phyloP scores from a whole-genome alignment of 2,113 vertebrate species.

The Takifugu bimaculatus region DNA sequence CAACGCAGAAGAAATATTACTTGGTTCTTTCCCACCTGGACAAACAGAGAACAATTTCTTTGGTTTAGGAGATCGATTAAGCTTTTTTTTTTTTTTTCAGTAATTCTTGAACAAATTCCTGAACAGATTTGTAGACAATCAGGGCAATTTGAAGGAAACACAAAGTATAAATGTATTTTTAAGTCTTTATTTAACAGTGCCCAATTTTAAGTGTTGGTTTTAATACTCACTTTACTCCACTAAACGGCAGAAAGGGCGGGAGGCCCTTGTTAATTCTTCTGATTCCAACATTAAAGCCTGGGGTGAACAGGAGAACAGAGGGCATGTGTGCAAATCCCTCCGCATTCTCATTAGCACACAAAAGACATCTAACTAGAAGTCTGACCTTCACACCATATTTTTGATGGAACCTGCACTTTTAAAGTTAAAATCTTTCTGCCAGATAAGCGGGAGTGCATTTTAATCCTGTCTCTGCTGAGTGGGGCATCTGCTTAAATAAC shows the following conservation, averaged over 20 bases:
- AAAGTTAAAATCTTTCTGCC: slow-evolving; percentile 71
- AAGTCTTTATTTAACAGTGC: too few relatives aligned
- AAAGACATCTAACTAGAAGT: slow-evolving; percentile 66
- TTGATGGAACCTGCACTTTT: slow-evolving; percentile 69
- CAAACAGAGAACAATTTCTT: too few relatives aligned
- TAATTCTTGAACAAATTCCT: too few relatives aligned
- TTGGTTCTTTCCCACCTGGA: too few relatives aligned
- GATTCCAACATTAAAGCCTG: slow-evolving; percentile 37
- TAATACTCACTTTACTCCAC: slow-evolving; percentile 17
- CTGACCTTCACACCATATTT: slow-evolving; percentile 74
- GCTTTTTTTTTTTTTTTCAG: neutral
- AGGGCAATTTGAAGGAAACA: too few relatives aligned
- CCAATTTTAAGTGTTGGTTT: slow-evolving; percentile 1
- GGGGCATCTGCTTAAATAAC: slow-evolving; percentile 76
- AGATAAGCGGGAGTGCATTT: slow-evolving; percentile 76
- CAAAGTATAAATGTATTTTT: too few relatives aligned
- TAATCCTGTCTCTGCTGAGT: slow-evolving; percentile 78
- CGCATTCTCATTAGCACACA: slow-evolving; percentile 70
- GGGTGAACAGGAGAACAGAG: slow-evolving; percentile 39
- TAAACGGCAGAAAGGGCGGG: slow-evolving; percentile 30
- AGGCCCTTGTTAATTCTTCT: slow-evolving; percentile 38
- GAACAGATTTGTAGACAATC: too few relatives aligned
- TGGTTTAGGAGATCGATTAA: neutral
- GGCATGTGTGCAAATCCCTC: slow-evolving; percentile 47
- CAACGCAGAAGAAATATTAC: too few relatives aligned